These are phyloP conservation scores for Mormyrus iriodes DNA, from an alignment of 2,113 vertebrate species.

Conservation along the genomic window DNA sequence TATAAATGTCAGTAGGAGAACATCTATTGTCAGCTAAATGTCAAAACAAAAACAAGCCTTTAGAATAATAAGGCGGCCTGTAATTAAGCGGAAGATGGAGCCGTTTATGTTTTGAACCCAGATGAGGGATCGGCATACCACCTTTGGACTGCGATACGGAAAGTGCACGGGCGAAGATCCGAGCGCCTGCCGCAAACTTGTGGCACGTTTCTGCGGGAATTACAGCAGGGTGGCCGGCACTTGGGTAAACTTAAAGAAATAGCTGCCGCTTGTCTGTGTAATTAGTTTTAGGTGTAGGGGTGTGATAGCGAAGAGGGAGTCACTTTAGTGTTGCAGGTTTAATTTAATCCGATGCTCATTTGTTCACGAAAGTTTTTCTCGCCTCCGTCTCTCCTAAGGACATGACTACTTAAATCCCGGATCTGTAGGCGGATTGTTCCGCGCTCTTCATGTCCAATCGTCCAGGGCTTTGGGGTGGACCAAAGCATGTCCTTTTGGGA, in stretches of 20 bases:
- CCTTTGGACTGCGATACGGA: slow-evolving; percentile 23
- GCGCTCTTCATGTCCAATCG: neutral
- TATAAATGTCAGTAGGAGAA: neutral
- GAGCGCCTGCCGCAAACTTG: neutral
- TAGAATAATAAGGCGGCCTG: neutral
- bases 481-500: neutral
- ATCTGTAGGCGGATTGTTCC: neutral
- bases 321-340: neutral
- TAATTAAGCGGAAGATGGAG: neutral
- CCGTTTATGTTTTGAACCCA: neutral
- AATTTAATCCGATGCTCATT: neutral
- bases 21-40: neutral
- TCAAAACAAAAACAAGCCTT: slow-evolving; percentile 25
- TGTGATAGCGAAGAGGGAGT: neutral
- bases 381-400: neutral
- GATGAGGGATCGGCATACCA: slow-evolving; percentile 21
- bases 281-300: neutral
- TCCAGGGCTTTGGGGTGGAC: neutral
- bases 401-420: neutral
- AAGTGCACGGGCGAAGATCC: neutral
- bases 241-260: neutral
- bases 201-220: neutral
- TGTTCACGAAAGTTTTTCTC: slow-evolving; percentile 2
- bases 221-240: neutral
- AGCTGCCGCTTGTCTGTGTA: neutral